Base-by-base conservation (phyloP, 1,140 invertebrate genomes). In the Cydia pomonella region DNA sequence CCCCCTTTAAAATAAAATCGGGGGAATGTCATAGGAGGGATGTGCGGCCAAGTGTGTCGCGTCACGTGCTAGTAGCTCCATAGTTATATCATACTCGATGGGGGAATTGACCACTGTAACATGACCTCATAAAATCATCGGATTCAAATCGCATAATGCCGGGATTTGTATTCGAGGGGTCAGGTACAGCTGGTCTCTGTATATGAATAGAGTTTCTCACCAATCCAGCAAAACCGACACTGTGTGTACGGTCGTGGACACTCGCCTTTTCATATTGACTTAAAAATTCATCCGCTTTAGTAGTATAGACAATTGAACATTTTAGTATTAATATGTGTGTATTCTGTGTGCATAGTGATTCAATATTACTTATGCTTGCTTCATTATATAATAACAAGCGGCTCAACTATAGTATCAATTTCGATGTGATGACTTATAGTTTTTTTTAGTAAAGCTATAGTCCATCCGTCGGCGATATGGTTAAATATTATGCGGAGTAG, bases 41-140 rank as follows among this genome's bases (percentile, higher is more conserved):
- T 33, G 64, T 69, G 64, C 64, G 29, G 64, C 64, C 64, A 69
- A 33, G 64, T 69, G 64, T 18, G n/a, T n/a, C 64, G 18, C 64
- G 64, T 69, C 64, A 69, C 27, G 29, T 33, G 29, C 64, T 10
- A 69, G 29, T 69, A 69, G n/a, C 16, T 66, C 63, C 33, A 69
- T 69, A 69, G 16, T 33, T 64, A 64, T 64, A 64, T 64, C 23
- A 27, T 23, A 33, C 63, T 27, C 27, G 5, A 64, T 29, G 63
- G 16, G 59, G 59, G 25, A 18, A n/a, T 12, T 4, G 12, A 16
- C 63, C 18, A 59, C 18, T 18, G 47, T 50, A 50, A 18, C n/a
- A 50, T n/a, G 47, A 50, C n/a, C n/a, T 50, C 47, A 18, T 50
- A 50, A 50, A 50, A 50, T 50, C 47, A 50, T 50, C 47, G n/a